These are phyloP conservation scores for Spilogale gracilis DNA, from an alignment of 2,113 vertebrate species.

Conservation along the genomic window DNA sequence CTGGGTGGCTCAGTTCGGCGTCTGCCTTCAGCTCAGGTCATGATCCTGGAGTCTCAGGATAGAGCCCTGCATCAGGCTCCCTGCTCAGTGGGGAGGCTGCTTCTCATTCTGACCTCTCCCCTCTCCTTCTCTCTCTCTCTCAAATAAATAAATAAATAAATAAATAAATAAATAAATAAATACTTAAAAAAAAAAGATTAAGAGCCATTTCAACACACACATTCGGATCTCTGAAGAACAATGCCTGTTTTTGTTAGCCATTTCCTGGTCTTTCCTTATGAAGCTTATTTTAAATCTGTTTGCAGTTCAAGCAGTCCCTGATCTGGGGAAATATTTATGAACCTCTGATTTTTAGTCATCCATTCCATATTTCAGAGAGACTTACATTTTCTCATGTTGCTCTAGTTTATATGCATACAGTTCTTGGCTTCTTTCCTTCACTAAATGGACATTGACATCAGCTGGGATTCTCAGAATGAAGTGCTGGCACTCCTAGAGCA, in stretches of 20 bases:
- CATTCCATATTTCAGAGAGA: neutral
- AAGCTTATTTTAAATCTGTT: constrained; percentile 13
- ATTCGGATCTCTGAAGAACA: neutral
- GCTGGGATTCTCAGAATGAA: neutral
- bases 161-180: no score
- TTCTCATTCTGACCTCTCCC: no score
- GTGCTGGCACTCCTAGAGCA: neutral
- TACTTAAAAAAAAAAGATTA: neutral
- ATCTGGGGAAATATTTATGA: constrained; percentile 17
- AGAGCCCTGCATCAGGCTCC: no score
- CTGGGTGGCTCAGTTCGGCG: no score
- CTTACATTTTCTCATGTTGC: neutral
- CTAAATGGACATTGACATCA: neutral
- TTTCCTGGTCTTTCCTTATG: neutral
- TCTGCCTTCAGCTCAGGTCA: no score
- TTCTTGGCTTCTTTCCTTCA: neutral
- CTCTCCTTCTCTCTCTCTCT: no score
- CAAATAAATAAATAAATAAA: no score
- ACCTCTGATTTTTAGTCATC: neutral
- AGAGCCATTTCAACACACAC: neutral
- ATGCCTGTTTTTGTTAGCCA: neutral
- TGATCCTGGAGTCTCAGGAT: no score
- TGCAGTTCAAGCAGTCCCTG: neutral
- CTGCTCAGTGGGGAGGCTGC: no score
- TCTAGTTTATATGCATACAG: neutral